Evolutionary conservation across 2,888 invertebrate genomes (phyloP), one percentile per base, ranked within the genome.

Genomic region (Nemotelus pantherinus): DNA sequence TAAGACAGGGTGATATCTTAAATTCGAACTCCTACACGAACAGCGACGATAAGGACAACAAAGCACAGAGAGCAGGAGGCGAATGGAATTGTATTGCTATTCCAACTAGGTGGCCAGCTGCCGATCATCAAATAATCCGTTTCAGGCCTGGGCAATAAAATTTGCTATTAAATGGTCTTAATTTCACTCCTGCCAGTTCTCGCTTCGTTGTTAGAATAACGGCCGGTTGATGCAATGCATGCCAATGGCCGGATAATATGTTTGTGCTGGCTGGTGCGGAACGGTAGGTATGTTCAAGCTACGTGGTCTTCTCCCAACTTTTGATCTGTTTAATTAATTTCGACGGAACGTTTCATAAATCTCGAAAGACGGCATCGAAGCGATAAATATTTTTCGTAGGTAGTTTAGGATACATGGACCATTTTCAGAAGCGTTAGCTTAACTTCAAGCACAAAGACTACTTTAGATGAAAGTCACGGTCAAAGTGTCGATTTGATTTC

Each of bases 261-360:
- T 7, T 50, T 3, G 53, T 10, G 43, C 10, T 50, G 39, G 3
- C 0, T 3, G 39, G 7, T 44, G 53, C 1, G 41, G 39, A 68
- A 3, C 39, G 53, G 53, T 41, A 10, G 9, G 6, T 3, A 48
- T 2, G 3, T 39, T 1, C 25, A 4, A 44, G 48, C 44, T 25
- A 58, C n/a, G 9, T 25, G n/a, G 9, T 5, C 25, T 7, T 6
- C 25, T n/a, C 10, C 1, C 50, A n/a, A 41, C 25, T 44, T 41
- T 53, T 39, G 41, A 68, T 68, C 68, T 53, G 39, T 53, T 68
- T 68, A 68, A 68, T 68, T 68, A 68, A 68, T 68, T 68, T 53
- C n/a, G 25, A 45, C 10, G 68, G 39, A 48, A 41, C 50, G 39
- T 68, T 48, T 25, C 68, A 68, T 68, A 68, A 68, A 68, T 68